Evolutionary conservation across 2,113 vertebrate species (phyloP).

Genomic region (Alosa alosa): DNA sequence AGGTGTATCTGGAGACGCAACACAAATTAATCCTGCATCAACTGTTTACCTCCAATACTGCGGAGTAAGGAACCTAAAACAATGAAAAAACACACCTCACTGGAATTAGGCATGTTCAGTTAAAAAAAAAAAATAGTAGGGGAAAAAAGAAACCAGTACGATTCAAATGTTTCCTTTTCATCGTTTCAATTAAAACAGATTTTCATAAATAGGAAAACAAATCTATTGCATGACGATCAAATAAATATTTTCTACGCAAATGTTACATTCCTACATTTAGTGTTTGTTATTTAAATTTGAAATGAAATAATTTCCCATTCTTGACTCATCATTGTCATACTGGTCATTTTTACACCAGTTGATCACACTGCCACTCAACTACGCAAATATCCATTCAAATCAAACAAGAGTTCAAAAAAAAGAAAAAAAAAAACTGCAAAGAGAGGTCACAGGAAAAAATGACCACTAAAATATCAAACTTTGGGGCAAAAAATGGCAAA

Average conservation of each 20-base stretch:
- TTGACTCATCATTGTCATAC: constrained; percentile 43
- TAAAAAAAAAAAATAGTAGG: constrained; percentile 42
- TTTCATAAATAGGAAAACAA: constrained; percentile 53
- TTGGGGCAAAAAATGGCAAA: constrained; percentile 14
- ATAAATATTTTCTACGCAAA: constrained; percentile 70
- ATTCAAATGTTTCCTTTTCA: constrained; percentile 45
- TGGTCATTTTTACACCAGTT: constrained; percentile 37
- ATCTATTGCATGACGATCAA: constrained; percentile 56
- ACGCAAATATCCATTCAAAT: constrained; percentile 44
- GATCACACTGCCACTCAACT: constrained; percentile 57
- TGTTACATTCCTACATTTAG: constrained; percentile 42
- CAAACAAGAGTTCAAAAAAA: constrained; percentile 34
- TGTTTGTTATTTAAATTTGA: constrained; percentile 41
- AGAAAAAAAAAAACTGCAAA: constrained; percentile 48
- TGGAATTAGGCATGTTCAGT: constrained; percentile 40
- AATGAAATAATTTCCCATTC: constrained; percentile 54
- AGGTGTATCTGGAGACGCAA: constrained; percentile 30
- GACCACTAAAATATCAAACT: constrained; percentile 37
- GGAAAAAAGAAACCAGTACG: neutral
- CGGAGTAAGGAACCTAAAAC: constrained; percentile 27
- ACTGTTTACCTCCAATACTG: constrained; percentile 41
- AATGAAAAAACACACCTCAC: constrained; percentile 26
- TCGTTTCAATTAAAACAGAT: constrained; percentile 41
- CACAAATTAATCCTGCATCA: constrained; percentile 1
- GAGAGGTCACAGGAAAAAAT: constrained; percentile 35